Conservation (phyloP, 2,888 invertebrate species). For the Mycalesis mineus region DNA sequence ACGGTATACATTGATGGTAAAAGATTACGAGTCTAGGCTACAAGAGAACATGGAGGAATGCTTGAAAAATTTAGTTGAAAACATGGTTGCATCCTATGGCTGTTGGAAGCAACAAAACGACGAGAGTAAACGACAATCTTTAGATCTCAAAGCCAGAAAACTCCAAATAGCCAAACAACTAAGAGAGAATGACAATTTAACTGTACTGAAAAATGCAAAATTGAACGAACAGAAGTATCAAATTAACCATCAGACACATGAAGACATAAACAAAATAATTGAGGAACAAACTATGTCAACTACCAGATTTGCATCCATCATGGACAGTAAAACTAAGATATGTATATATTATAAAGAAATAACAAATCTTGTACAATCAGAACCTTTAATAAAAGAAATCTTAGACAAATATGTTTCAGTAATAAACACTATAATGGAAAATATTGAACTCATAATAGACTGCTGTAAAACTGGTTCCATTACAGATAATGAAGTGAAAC, state of each 20-base stretch:
- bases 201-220: constrained; percentile 58
- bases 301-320: constrained; percentile 73
- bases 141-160: constrained; percentile 61
- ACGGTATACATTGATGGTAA: constrained; percentile 54
- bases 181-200: constrained; percentile 73
- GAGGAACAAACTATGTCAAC: constrained; percentile 72
- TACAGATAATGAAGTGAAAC: constrained; percentile 73
- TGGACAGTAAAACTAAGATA: constrained; percentile 77
- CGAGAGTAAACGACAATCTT: constrained; percentile 55
- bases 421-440: constrained; percentile 58
- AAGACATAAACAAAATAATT: constrained; percentile 70
- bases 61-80: constrained; percentile 55
- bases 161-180: constrained; percentile 62
- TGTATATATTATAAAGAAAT: constrained; percentile 77
- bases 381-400: constrained; percentile 57
- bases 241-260: constrained; percentile 59
- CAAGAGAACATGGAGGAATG: constrained; percentile 49
- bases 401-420: constrained; percentile 61
- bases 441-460: constrained; percentile 66
- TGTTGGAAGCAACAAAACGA: constrained; percentile 57
- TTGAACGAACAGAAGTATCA: constrained; percentile 74
- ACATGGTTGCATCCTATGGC: constrained; percentile 53
- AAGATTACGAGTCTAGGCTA: constrained; percentile 51
- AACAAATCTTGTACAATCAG: constrained; percentile 61
- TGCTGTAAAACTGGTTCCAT: constrained; percentile 61